Percentiles rank a stretch among this genome's conserved stretches.
Conservation (phyloP, 1,140 invertebrate species). For the Bombus picipes region DNA sequence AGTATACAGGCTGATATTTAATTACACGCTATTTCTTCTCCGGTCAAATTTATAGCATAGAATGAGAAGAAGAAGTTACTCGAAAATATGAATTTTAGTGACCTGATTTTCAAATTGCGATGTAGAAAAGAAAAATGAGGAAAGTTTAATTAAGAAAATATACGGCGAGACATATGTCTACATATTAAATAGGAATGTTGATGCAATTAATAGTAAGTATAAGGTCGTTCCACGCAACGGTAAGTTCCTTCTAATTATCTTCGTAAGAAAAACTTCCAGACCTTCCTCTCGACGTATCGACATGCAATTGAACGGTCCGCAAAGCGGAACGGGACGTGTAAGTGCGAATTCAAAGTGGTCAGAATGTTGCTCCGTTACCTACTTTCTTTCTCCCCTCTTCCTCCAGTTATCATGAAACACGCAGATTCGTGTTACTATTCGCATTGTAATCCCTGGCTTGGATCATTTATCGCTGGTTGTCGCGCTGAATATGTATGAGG, state of each 20-base stretch:
- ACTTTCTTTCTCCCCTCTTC: background rate
- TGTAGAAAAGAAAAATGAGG: too few relatives aligned
- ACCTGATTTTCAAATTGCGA: too few relatives aligned
- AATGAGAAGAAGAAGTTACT: background rate
- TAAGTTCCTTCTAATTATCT: too few relatives aligned
- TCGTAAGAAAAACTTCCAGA: too few relatives aligned
- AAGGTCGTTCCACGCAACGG: too few relatives aligned
- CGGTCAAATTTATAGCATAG: background rate
- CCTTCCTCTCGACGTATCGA: background rate
- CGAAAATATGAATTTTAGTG: too few relatives aligned
- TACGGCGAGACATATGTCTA: too few relatives aligned
- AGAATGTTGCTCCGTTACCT: conserved; percentile 18
- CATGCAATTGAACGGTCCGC: background rate
- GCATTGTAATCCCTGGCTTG: conserved; percentile 9
- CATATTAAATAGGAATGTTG: too few relatives aligned
- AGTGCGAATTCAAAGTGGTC: background rate
- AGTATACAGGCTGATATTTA: background rate
- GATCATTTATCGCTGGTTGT: conserved; percentile 15
- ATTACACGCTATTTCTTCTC: background rate
- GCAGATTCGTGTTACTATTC: conserved; percentile 13
- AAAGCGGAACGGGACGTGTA: background rate
- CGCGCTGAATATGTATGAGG: conserved; percentile 37
- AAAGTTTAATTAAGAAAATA: too few relatives aligned
- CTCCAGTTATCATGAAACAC: background rate
- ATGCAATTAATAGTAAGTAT: too few relatives aligned